A percentile compares a stretch with the other conserved stretches of the same genome.
phyloP scores from a whole-genome alignment of 2,113 vertebrate genomes.

The Chlamydotis undulata region DNA sequence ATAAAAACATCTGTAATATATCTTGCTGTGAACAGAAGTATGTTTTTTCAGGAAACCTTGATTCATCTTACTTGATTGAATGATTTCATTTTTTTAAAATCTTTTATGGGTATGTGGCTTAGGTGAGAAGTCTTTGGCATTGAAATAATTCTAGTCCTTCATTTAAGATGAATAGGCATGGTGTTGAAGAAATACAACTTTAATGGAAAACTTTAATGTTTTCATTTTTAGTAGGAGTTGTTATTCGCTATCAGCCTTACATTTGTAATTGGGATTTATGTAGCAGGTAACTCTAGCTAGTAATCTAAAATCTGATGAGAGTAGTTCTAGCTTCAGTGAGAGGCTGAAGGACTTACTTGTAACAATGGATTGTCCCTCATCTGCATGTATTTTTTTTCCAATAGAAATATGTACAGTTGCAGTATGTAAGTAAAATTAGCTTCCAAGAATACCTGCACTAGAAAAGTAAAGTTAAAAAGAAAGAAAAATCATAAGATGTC shows the following conservation, averaged over 20 bases:
- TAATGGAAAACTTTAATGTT: neutral
- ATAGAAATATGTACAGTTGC: neutral
- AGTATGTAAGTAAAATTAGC: neutral
- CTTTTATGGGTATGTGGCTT: neutral
- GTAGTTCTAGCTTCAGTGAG: neutral
- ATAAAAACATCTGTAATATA: neutral
- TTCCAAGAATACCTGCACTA: neutral
- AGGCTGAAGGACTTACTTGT: neutral
- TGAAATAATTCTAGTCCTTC: neutral
- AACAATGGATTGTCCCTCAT: neutral
- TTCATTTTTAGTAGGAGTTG: neutral
- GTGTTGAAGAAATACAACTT: neutral
- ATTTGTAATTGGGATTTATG: neutral
- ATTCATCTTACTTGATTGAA: neutral
- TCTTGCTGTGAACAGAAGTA: neutral
- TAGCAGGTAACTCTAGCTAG: neutral
- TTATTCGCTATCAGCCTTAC: neutral
- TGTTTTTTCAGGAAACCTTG: neutral
- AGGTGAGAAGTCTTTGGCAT: neutral
- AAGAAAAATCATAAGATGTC: neutral
- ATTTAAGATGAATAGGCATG: neutral
- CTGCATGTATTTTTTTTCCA: neutral
- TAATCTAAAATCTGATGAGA: neutral
- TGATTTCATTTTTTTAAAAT: rapidly evolving
- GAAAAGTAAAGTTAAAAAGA: neutral